Evolutionary conservation across 2,797 vertebrate genomes (phyloP), one percentile per base, ranked within the genome.

Genomic region (Sebastes steindachneri): DNA sequence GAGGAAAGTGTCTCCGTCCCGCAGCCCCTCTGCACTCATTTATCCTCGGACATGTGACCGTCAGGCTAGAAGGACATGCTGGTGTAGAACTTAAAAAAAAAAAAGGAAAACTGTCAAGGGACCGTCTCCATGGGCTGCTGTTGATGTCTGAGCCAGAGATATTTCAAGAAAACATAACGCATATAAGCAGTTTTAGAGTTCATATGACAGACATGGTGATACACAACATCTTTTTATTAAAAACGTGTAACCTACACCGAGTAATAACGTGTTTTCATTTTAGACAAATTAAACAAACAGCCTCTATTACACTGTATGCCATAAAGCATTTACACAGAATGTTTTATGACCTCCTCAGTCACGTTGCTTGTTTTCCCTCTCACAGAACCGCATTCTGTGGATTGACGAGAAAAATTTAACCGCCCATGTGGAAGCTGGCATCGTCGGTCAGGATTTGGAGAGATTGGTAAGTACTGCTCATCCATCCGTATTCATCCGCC

Each of bases 361-460:
- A 77, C 59, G 23, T 63, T 53, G 19, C 58, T 62, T 73, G 37
- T 68, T 78, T 73, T 17, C 62, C 33, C 33, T 69, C 69, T 82
- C 63, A 31, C 93, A 99, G 99, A 99, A 97, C 92, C 97, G 96
- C 82, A 99, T 99, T 91, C 95, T 99, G 63, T 99, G 99, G 99
- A 96, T 99, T 80, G 98, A 99, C 88, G 98, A 99, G 94, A 99
- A 97, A 88, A 99, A 99, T 90, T 93, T 99, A 92, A 99, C 97
- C 6, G 97, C 96, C 83, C 98, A 97, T 69, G 93, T 98, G 74
- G 98, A 99, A 91, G 97, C 98, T 83, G 99, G 99, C 84, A 99
- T 99, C 90, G 95, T 98, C 64, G 99, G 99, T 69, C 98, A 99
- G 94, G 98, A 99, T 75, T 95, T 99, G 94, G 99, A 99, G 95